Percentiles rank a stretch among this genome's conserved stretches.
These are phyloP conservation scores for Sicus ferrugineus DNA, from an alignment of 2,888 invertebrate genomes.

Conservation along the genomic window DNA sequence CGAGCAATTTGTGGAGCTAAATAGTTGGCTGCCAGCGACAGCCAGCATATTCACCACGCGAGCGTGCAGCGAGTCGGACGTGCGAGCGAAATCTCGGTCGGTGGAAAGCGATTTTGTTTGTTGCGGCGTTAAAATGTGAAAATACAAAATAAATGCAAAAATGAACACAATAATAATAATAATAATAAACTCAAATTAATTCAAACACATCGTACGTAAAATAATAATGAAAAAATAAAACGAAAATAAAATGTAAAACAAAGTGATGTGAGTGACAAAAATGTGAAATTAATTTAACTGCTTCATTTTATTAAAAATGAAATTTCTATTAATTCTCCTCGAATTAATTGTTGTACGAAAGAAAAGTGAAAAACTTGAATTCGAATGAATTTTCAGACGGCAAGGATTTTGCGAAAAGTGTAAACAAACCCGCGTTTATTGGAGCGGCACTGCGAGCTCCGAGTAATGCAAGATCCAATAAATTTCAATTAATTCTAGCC, in stretches of 20 bases:
- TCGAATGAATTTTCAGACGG: neutral
- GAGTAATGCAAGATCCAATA: neutral
- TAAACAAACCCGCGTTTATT: conserved; percentile 1
- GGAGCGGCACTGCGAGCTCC: conserved; percentile 10
- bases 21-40: conserved; percentile 7
- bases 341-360: neutral
- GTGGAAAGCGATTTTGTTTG: conserved; percentile 2
- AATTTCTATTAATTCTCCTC: too few species aligned
- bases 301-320: too few species aligned
- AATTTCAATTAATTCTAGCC: neutral
- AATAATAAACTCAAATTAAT: neutral
- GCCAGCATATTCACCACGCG: conserved; percentile 29
- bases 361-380: neutral
- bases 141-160: neutral
- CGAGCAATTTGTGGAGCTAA: neutral
- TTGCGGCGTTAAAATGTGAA: neutral
- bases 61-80: conserved; percentile 30
- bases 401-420: neutral
- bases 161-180: neutral
- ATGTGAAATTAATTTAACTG: neutral
- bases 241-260: neutral
- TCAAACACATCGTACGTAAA: neutral
- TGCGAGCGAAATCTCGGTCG: conserved; percentile 10
- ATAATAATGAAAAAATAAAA: neutral
- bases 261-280: neutral